phyloP scores from a whole-genome alignment of 2,113 vertebrate genomes.

The Leucopternis melanops region DNA sequence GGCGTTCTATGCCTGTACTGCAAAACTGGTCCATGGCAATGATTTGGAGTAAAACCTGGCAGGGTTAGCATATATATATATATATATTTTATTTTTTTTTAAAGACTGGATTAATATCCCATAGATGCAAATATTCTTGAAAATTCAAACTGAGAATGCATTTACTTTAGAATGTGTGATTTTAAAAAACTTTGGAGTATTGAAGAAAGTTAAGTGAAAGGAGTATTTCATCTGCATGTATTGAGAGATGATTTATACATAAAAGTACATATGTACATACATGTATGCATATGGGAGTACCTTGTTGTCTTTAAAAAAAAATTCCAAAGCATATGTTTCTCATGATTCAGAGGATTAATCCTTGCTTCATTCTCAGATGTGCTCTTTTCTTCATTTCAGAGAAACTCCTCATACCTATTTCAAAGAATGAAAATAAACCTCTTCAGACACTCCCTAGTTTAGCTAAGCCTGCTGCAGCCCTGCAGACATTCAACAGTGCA shows the following conservation, averaged over 20 bases:
- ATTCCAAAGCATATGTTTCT: neutral
- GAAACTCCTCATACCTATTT: slow-evolving; percentile 63
- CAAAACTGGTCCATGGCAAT: neutral
- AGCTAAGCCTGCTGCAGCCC: slow-evolving; percentile 66
- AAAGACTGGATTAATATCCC: neutral
- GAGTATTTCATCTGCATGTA: neutral
- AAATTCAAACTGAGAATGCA: neutral
- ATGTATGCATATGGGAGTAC: too few species aligned
- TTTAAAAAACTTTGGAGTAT: neutral
- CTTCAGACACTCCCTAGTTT: slow-evolving; percentile 70
- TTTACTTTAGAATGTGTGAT: neutral
- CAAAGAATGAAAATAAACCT: slow-evolving; percentile 75
- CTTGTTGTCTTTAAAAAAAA: neutral
- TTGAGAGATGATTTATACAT: too few species aligned
- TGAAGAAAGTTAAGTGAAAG: neutral
- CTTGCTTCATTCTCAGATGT: neutral
- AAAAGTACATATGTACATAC: accelerated
- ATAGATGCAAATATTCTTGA: neutral
- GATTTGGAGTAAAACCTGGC: neutral
- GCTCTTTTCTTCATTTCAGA: slow-evolving; percentile 49
- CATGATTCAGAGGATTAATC: neutral
- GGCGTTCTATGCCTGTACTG: neutral
- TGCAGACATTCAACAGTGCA: slow-evolving; percentile 78
- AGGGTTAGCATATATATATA: neutral
- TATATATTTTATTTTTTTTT: too few species aligned